These are phyloP conservation scores for Eonycteris spelaea DNA, from an alignment of 2,113 vertebrate species.

Conservation along the genomic window DNA sequence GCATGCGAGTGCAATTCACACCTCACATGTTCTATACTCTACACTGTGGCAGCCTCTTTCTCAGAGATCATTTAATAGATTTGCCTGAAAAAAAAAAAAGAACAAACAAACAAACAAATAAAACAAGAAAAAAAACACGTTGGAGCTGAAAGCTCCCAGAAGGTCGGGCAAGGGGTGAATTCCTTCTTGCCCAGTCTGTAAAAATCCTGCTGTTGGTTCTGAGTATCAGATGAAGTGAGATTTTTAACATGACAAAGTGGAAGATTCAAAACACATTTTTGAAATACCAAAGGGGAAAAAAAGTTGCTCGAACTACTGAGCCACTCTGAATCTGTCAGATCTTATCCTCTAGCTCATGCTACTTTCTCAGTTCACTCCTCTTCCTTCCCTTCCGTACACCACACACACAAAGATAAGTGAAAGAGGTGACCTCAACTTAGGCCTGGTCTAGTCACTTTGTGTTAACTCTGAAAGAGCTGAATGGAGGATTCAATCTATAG, in stretches of 20 bases:
- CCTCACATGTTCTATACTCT: background rate
- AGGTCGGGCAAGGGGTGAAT: background rate
- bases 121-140: background rate
- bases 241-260: background rate
- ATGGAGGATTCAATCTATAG: background rate
- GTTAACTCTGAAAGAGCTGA: background rate
- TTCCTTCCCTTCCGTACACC: slow-evolving; percentile 75
- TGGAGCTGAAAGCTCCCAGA: background rate
- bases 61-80: background rate
- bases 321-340: background rate
- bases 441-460: background rate
- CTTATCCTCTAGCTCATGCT: background rate
- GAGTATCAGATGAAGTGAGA: background rate
- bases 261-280: background rate
- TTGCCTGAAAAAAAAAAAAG: background rate
- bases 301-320: background rate
- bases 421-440: background rate
- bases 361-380: slow-evolving; percentile 75
- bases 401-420: background rate
- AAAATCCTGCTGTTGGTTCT: background rate
- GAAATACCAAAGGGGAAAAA: background rate
- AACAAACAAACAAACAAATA: too few species aligned
- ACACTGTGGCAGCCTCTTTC: background rate
- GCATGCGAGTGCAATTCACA: background rate
- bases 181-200: background rate